Evolutionary conservation across 1,140 invertebrate species (phyloP).

Genomic region (Rhizoglyphus robini): DNA sequence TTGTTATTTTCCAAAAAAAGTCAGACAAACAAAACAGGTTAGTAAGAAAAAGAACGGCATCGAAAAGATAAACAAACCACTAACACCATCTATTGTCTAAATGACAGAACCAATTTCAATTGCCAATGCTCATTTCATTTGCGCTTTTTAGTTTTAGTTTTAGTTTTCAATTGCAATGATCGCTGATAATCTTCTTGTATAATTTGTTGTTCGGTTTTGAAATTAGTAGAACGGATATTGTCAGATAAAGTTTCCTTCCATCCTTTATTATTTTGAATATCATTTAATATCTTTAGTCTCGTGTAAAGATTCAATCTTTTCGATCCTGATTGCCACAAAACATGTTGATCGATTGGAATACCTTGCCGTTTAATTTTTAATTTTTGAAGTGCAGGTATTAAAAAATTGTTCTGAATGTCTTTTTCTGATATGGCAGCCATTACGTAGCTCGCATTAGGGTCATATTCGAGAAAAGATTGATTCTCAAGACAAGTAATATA

Average conservation of each 20-base stretch:
- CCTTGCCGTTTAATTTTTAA: neutral
- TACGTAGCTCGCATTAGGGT: neutral
- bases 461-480: neutral
- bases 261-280: neutral
- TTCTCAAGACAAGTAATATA: neutral
- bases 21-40: too few species aligned
- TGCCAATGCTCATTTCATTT: neutral
- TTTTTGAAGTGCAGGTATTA: neutral
- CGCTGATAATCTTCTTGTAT: neutral
- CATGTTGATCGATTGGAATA: slow-evolving; percentile 6
- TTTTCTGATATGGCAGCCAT: slow-evolving; percentile 6
- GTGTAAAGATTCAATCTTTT: neutral
- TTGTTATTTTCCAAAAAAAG: too few species aligned
- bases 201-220: neutral
- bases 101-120: neutral
- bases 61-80: neutral
- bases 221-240: neutral
- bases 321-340: slow-evolving; percentile 1
- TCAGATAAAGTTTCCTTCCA: neutral
- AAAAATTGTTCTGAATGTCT: neutral
- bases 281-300: neutral
- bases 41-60: too few species aligned
- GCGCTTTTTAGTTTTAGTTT: neutral
- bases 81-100: neutral
- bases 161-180: neutral